phyloP scores from a whole-genome alignment of 2,797 vertebrate species.

The Enteromius afrohamiltoni region DNA sequence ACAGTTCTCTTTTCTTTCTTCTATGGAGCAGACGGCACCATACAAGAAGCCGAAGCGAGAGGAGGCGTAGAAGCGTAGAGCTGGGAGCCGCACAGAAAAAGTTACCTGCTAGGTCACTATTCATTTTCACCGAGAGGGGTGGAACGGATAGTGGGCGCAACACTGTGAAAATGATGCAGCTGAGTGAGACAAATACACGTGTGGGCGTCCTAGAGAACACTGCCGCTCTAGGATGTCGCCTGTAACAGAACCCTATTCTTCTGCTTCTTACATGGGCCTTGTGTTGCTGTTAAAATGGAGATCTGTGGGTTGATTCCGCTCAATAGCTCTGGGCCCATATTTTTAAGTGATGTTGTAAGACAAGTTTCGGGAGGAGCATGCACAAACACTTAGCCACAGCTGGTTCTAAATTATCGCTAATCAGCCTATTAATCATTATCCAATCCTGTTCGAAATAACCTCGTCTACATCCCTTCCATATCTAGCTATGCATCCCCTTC shows the following conservation, averaged over 20 bases:
- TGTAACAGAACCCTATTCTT: not conserved
- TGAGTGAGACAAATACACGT: conserved; percentile 2
- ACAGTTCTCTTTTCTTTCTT: not conserved
- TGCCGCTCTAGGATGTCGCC: not conserved
- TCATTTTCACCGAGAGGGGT: conserved; percentile 4
- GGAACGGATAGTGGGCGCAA: conserved; percentile 6
- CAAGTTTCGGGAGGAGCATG: too few species aligned
- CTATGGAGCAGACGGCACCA: not conserved
- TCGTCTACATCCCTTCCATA: too few species aligned
- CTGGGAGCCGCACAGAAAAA: not conserved
- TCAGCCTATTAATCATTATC: too few species aligned
- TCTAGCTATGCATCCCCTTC: too few species aligned
- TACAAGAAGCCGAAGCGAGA: not conserved
- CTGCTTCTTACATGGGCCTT: not conserved
- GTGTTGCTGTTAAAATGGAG: not conserved
- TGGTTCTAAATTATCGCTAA: too few species aligned
- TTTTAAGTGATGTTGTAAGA: too few species aligned
- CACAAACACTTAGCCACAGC: too few species aligned
- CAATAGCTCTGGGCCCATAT: not conserved
- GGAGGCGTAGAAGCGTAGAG: not conserved
- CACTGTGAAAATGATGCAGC: not conserved
- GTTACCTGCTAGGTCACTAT: conserved; percentile 20
- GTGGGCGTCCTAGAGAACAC: conserved; percentile 12
- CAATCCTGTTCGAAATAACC: too few species aligned
- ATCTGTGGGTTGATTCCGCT: not conserved